Base-by-base conservation (phyloP, 2,797 vertebrate genomes). In the Miichthys miiuy region DNA sequence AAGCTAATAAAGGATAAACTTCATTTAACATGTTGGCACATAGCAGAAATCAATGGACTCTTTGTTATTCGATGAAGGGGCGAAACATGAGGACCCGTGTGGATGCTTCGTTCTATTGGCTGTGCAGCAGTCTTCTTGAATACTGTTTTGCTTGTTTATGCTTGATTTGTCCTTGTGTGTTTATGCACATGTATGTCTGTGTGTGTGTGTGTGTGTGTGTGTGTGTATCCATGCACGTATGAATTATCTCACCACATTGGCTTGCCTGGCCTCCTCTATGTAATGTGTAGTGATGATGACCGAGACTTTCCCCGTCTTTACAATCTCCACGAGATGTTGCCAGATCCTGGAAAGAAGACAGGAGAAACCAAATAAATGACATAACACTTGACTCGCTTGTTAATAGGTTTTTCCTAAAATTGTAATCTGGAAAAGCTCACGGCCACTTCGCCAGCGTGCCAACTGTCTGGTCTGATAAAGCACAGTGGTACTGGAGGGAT, bases 231-330 rank as follows among this genome's bases (percentile, higher is more conserved):
- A 34, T 79, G 56, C 30, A 10, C n/a, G 21, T 44, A 18, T 62
- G 3, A 17, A 17, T 80, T 20, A 11, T 69, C 95, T 95, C 90
- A 96, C 96, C 92, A 94, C 91, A 25, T 95, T 90, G 61, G 95
- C 96, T 81, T 96, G 96, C 72, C 94, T 85, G 88, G 96, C 96
- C 80, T 96, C 96, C 83, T 96, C 96, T 46, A 96, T 96, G 85
- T 96, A 96, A 86, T 96, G 96, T 0, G 96, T 96, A 34, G 95
- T 96, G 90, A 96, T 95, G 79, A 96, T 95, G 85, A 96, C 94
- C 0, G 96, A 96, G 18, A 96, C 95, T 71, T 94, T 93, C 20
- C 93, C 94, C 8, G 90, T 94, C 88, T 92, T 95, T 72, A 96
- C 95, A 9, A 96, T 96, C 82, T 96, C 95, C 76, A 95, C 94